Evolutionary conservation across 2,797 vertebrate genomes (phyloP), one percentile per base, ranked within the genome.

Genomic region (Gymnodraco acuticeps): DNA sequence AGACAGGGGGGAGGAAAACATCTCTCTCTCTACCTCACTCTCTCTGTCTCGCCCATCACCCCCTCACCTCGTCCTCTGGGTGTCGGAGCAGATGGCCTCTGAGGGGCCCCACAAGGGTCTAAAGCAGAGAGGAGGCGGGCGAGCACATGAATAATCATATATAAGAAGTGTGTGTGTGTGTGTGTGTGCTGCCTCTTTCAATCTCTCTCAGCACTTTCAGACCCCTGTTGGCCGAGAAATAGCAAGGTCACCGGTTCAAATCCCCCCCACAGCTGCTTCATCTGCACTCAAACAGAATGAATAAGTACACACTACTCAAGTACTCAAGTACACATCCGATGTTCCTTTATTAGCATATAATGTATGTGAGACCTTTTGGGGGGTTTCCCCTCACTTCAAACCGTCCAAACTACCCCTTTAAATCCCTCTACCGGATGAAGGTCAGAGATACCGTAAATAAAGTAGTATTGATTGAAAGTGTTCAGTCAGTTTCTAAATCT

Each of bases 181-280:
- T 69, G 54, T 69, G 38, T 45, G 52, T 20, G 64, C 16, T 47
- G 60, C 27, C 33, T 50, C 33, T 48, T 33, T 63, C 45, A 76
- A 64, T 53, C 27, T 7, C 51, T 72, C 51, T 72, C 65, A 63
- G 73, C 55, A 47, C 64, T 47, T 46, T 43, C 55, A 45, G 67
- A 23, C 45, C 33, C 33, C 55, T 48, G 45, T 42, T 45, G 70
- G 52, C 17, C 4, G 17, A 45, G 27, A 11, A 33, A 64, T 64
- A 1, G 17, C 64, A 65, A 50, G 77, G 72, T 80, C 77, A 70
- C 43, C 14, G 72, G 71, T 75, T 75, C 66, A 74, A 14, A 45
- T 45, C 65, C 64, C 48, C 52, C 31, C 7, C 17, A 12, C 75
- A 70, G 75, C 67, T 77, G 75, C 46, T 19, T 2, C 45, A 64